Base-by-base conservation (phyloP, 2,888 invertebrate genomes). In the Protonemura montana region DNA sequence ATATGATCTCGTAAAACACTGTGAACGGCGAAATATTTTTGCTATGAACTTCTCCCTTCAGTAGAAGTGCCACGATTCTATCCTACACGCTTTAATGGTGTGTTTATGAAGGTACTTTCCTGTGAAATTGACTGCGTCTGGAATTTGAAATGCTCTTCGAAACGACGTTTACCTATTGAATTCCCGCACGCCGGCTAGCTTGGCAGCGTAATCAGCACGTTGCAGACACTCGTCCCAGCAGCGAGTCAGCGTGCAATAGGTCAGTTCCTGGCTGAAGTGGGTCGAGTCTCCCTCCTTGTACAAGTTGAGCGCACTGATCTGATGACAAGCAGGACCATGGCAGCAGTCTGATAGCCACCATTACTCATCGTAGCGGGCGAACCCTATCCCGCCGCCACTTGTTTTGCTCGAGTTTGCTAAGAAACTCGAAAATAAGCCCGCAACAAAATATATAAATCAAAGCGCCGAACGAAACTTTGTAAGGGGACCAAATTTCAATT, bases 171-270 rank as follows among this genome's bases (percentile, higher is more conserved):
- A 95, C 95, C 93, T 94, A 91, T 97, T 98, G 89, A 96, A 98
- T 87, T 92, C 90, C 28, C 94, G 93, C 3, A 97, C 92, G 78
- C 93, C 91, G 59, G 90, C 89, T 86, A 93, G 93, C 89, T 95
- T 93, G 88, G 93, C 91, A 0, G 92, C 89, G 89, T 94, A 95
- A 88, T 95, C 92, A 6, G 96, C 94, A 89, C 95, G 94, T 77
- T 92, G 89, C 0, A 96, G 89, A 89, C 97, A 97, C 91, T 98
- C 96, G 3, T 94, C 91, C 95, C 97, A 97, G 90, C 98, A 98
- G 87, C 93, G 92, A 85, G 92, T 91, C 84, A 97, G 89, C 0
- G 95, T 97, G 89, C 97, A 97, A 89, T 95, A 92, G 0, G 93
- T 93, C 85, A 98, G 90, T 80, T 90, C 90, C 92, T 97, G 97